Conservation (phyloP, 2,888 invertebrate genomes). For the Rugalucina vietnamica region DNA sequence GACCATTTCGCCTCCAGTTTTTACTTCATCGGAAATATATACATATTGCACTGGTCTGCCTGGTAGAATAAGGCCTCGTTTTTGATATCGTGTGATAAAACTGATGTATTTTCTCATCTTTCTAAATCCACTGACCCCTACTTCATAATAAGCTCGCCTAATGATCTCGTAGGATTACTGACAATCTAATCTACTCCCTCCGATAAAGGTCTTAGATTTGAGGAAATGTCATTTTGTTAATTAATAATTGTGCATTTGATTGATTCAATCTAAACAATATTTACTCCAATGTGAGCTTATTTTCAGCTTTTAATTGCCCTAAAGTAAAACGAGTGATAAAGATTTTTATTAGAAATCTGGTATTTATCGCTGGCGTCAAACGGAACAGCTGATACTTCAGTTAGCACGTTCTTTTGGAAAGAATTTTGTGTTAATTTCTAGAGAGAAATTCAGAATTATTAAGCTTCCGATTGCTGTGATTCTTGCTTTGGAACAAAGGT, state of each 20-base stretch:
- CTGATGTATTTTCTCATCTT: no score
- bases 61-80: no score
- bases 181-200: conserved; percentile 45
- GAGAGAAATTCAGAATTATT: conserved; percentile 27
- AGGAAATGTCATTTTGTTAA: conserved; percentile 10
- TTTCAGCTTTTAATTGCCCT: no score
- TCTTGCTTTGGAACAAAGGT: conserved; percentile 53
- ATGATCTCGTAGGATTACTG: conserved; percentile 59
- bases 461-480: conserved; percentile 33
- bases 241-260: not conserved
- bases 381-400: conserved; percentile 62
- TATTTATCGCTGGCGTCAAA: conserved; percentile 55
- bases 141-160: conserved; percentile 26
- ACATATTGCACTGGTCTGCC: no score
- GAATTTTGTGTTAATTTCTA: conserved; percentile 52
- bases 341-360: no score
- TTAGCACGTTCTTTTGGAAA: conserved; percentile 66
- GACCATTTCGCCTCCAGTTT: no score
- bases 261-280: no score
- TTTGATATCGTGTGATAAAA: no score
- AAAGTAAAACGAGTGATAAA: no score
- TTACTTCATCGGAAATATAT: no score
- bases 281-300: no score
- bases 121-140: not conserved
- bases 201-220: conserved; percentile 31